Evolutionary conservation across 1,140 invertebrate species (phyloP).

Genomic region (Pemphigus obesinymphae): DNA sequence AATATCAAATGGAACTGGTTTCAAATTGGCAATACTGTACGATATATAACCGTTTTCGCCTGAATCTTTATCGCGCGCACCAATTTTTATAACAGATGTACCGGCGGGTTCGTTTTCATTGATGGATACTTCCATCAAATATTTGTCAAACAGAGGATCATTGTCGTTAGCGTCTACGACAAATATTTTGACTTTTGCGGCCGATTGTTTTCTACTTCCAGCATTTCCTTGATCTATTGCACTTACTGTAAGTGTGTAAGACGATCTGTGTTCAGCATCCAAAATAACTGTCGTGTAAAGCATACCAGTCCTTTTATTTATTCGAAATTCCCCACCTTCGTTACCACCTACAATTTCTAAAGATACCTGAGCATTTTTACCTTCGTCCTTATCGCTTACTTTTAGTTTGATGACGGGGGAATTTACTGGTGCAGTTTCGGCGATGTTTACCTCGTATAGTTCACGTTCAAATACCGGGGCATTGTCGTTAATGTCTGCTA

Average conservation of each 20-base stretch:
- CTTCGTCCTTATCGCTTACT: conserved; percentile 78
- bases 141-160: conserved; percentile 75
- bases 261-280: conserved; percentile 81
- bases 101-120: conserved; percentile 86
- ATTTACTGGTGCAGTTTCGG: conserved; percentile 81
- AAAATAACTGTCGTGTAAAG: conserved; percentile 76
- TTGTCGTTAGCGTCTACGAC: conserved; percentile 89
- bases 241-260: conserved; percentile 86
- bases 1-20: conserved; percentile 88
- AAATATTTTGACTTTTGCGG: conserved; percentile 82
- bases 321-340: conserved; percentile 78
- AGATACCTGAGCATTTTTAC: conserved; percentile 74
- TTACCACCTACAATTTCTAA: conserved; percentile 90
- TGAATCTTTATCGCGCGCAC: conserved; percentile 80
- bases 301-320: conserved; percentile 84
- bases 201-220: conserved; percentile 76
- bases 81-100: conserved; percentile 72
- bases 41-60: conserved; percentile 93
- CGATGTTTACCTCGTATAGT: conserved; percentile 79
- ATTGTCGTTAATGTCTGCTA: conserved; percentile 80
- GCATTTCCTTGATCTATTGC: conserved; percentile 83
- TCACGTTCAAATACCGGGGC: conserved; percentile 82
- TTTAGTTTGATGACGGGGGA: conserved; percentile 81
- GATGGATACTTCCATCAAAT: conserved; percentile 62
- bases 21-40: conserved; percentile 85